Evolutionary conservation across 2,113 vertebrate species (phyloP).

Genomic region (Oncorhynchus tshawytscha): DNA sequence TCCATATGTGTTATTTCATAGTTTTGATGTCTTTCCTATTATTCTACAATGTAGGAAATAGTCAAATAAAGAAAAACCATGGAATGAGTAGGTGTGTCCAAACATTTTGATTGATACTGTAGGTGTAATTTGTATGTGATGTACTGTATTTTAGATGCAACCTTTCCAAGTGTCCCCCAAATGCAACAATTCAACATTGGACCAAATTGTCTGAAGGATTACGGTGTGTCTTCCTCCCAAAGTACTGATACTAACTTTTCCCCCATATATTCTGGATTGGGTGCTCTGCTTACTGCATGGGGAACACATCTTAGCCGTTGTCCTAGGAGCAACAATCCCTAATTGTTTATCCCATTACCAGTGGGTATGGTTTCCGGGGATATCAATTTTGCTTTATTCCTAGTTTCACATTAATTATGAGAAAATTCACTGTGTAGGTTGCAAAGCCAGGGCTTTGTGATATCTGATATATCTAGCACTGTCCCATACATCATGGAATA

Average conservation of each 20-base stretch:
- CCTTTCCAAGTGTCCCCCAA: too few relatives aligned
- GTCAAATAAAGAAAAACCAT: too few relatives aligned
- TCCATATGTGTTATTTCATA: too few relatives aligned
- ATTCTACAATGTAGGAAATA: too few relatives aligned
- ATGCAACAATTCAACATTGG: too few relatives aligned
- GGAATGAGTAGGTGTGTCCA: too few relatives aligned
- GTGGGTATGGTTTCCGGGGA: conserved; percentile 22
- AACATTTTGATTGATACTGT: too few relatives aligned
- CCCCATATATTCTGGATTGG: conserved; percentile 1
- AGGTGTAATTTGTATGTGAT: too few relatives aligned
- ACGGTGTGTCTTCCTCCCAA: not conserved
- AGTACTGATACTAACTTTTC: not conserved
- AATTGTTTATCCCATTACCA: conserved; percentile 22
- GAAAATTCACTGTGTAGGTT: not conserved
- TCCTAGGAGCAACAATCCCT: conserved; percentile 17
- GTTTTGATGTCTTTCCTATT: too few relatives aligned
- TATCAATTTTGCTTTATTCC: conserved; percentile 35
- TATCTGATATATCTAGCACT: not conserved
- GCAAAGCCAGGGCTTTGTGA: not conserved
- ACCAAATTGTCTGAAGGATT: too few relatives aligned
- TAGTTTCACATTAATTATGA: conserved; percentile 3
- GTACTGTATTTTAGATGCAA: too few relatives aligned
- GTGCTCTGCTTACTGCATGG: conserved; percentile 13
- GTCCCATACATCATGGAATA: not conserved
- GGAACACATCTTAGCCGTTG: conserved; percentile 31